phyloP scores from a whole-genome alignment of 2,888 invertebrate genomes.

The Caenorhabditis sp. region DNA sequence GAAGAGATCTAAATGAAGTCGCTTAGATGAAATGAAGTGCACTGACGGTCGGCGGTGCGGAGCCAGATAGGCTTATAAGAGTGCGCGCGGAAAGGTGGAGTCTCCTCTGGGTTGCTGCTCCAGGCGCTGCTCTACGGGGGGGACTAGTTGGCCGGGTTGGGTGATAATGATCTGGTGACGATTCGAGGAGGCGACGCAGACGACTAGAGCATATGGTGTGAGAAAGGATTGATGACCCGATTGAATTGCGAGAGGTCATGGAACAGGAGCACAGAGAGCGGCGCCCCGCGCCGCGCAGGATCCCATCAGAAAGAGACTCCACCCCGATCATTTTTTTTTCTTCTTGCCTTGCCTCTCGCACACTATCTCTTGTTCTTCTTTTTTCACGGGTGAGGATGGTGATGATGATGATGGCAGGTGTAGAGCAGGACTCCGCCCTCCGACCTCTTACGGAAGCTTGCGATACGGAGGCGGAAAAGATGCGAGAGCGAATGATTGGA shows the following conservation, averaged over 20 bases:
- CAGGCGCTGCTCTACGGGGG: neutral
- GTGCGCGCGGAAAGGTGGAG: constrained; percentile 66
- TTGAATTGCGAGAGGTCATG: constrained; percentile 49
- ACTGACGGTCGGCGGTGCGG: constrained; percentile 55
- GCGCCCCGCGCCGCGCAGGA: constrained; percentile 25
- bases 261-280: constrained; percentile 53
- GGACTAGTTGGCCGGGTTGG: constrained; percentile 47
- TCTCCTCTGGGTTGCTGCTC: constrained; percentile 16
- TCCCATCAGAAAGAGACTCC: constrained; percentile 15
- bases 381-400: constrained; percentile 16
- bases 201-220: constrained; percentile 13
- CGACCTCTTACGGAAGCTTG: constrained; percentile 66
- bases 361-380: neutral
- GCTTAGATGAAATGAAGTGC: constrained; percentile 24
- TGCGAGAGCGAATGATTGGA: constrained; percentile 46
- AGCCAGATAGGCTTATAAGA: constrained; percentile 67
- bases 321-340: constrained; percentile 19
- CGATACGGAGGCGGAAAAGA: constrained; percentile 53
- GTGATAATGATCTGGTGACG: constrained; percentile 31
- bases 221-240: constrained; percentile 49
- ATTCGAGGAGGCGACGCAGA: constrained; percentile 36
- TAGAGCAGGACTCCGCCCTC: constrained; percentile 54
- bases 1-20: neutral
- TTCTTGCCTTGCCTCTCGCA: neutral
- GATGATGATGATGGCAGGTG: constrained; percentile 33